Evolutionary conservation across 1,140 invertebrate genomes (phyloP).

Genomic region (Arion vulgaris): DNA sequence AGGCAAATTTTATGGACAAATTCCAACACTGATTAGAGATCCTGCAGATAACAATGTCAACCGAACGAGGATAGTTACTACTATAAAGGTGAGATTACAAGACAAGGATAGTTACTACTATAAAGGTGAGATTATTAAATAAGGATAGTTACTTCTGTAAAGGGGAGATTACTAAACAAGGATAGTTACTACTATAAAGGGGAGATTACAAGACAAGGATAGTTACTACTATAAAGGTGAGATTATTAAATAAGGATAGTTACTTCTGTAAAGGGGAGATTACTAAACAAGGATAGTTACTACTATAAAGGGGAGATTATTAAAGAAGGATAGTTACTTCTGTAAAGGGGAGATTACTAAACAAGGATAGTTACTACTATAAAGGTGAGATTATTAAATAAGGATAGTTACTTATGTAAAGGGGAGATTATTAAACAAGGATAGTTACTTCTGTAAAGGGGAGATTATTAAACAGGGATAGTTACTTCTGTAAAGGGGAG

Average conservation of each 20-base stretch:
- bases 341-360: too few relatives aligned
- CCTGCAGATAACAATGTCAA: slow-evolving; percentile 8
- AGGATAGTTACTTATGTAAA: slow-evolving; percentile 43
- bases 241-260: too few relatives aligned
- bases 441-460: background rate
- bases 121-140: too few relatives aligned
- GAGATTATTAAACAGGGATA: too few relatives aligned
- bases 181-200: slow-evolving; percentile 45
- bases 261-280: too few relatives aligned
- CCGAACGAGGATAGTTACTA: slow-evolving; percentile 45
- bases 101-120: background rate
- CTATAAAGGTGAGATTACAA: slow-evolving; percentile 35
- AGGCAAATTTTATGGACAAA: slow-evolving; percentile 8
- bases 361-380: too few relatives aligned
- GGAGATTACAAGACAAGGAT: background rate
- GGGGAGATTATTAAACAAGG: slow-evolving; percentile 12
- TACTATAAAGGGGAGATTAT: slow-evolving; percentile 38
- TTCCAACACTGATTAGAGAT: slow-evolving; percentile 23
- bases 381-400: too few relatives aligned
- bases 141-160: too few relatives aligned
- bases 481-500: too few relatives aligned
- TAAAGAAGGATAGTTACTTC: background rate
- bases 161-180: slow-evolving; percentile 44
- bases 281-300: slow-evolving; percentile 46
- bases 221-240: too few relatives aligned